Evolutionary conservation across 2,797 vertebrate species (phyloP).

Genomic region (Gallinago stenura): DNA sequence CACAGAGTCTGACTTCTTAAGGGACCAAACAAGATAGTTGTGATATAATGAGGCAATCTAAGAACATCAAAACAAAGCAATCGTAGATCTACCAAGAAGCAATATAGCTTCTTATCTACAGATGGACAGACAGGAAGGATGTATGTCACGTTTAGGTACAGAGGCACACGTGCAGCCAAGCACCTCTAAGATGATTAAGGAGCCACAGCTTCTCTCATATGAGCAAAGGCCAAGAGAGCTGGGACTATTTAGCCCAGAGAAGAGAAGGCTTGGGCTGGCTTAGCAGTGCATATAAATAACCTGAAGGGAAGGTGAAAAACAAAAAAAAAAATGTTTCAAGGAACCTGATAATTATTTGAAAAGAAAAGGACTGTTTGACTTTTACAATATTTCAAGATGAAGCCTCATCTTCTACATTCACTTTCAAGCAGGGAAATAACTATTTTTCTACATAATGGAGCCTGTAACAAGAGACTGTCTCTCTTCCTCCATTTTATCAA

Average conservation of each 20-base stretch:
- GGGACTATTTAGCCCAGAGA: not conserved
- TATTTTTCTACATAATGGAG: not conserved
- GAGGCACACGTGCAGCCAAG: not conserved
- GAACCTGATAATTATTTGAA: not conserved
- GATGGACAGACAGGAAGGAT: not conserved
- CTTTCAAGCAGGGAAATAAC: not conserved
- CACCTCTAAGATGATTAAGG: slow-evolving; percentile 10
- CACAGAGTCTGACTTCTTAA: not conserved
- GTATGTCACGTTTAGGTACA: not conserved
- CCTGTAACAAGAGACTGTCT: not conserved
- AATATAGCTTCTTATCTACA: not conserved
- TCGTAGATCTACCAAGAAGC: not conserved
- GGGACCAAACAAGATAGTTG: not conserved
- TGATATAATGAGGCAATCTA: not conserved
- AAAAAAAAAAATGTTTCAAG: not conserved
- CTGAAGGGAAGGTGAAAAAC: not conserved
- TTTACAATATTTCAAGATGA: not conserved
- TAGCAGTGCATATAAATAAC: not conserved
- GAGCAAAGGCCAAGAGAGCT: not conserved
- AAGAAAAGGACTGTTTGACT: not conserved
- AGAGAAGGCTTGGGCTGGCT: not conserved
- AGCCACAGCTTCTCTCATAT: not conserved
- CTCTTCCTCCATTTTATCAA: not conserved
- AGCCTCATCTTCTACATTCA: not conserved
- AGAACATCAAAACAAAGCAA: not conserved